Evolutionary conservation across 2,113 vertebrate genomes (phyloP).

Genomic region (Myrmophylax atrothorax): DNA sequence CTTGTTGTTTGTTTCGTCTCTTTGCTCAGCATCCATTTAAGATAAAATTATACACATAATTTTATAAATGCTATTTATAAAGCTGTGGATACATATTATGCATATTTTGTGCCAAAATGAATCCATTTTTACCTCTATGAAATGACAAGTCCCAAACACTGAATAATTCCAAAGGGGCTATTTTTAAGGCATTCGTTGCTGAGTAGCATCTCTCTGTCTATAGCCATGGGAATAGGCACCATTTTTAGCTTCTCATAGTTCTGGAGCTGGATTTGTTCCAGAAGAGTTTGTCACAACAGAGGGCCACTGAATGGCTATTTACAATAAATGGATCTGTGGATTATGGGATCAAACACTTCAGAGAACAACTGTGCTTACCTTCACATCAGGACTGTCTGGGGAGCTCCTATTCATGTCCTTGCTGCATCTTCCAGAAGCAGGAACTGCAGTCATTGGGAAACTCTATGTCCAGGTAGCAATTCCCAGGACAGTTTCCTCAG

Average conservation of each 20-base stretch:
- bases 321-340: neutral
- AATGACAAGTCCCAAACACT: conserved; percentile 50
- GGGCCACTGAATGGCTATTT: neutral
- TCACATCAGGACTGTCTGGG: neutral
- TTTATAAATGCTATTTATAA: conserved; percentile 60
- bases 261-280: neutral
- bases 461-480: neutral
- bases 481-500: neutral
- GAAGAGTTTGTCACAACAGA: neutral
- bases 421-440: neutral
- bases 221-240: conserved; percentile 31
- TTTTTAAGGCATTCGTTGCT: conserved; percentile 58
- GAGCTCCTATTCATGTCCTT: neutral
- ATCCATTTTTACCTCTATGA: conserved; percentile 36
- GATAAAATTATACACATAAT: conserved; percentile 40
- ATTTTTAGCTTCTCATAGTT: conserved; percentile 38
- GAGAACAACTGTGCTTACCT: conserved; percentile 1
- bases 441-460: neutral
- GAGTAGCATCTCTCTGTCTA: conserved; percentile 49
- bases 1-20: conserved; percentile 55
- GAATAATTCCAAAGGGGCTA: conserved; percentile 53
- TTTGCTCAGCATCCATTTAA: conserved; percentile 31
- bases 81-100: conserved; percentile 19
- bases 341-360: neutral
- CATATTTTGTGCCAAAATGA: conserved; percentile 36